phyloP scores from a whole-genome alignment of 2,888 invertebrate species.

The Aphelenchoides bicaudatus region DNA sequence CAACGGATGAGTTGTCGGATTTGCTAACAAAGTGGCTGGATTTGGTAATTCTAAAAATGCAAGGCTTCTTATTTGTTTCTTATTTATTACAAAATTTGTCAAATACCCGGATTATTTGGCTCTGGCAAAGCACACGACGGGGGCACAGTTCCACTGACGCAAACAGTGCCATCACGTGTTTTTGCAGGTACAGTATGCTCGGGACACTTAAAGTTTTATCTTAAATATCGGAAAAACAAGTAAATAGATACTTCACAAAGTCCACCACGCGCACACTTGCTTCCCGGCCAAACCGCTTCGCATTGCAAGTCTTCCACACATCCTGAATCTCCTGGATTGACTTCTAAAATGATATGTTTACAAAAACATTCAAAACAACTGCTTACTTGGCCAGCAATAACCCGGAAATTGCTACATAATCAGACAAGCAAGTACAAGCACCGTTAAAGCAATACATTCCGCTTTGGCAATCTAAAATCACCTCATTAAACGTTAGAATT shows the following conservation, averaged over 20 bases:
- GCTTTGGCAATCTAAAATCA: constrained; percentile 55
- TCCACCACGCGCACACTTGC: constrained; percentile 44
- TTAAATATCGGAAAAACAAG: too few relatives aligned
- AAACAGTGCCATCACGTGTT: constrained; percentile 52
- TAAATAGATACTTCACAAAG: too few relatives aligned
- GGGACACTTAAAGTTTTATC: too few relatives aligned
- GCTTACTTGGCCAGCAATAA: constrained; percentile 54
- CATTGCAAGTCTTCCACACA: constrained; percentile 55
- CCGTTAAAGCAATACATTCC: constrained; percentile 59
- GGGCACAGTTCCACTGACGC: constrained; percentile 45
- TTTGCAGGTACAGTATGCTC: constrained; percentile 40
- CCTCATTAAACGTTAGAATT: too few relatives aligned
- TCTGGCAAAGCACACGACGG: constrained; percentile 55
- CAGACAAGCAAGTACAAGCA: constrained; percentile 48
- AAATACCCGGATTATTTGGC: constrained; percentile 39
- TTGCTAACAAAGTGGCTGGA: constrained; percentile 54
- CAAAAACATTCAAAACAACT: constrained; percentile 3
- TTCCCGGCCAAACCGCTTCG: constrained; percentile 56
- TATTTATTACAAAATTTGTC: constrained; percentile 11
- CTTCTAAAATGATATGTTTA: constrained; percentile 39
- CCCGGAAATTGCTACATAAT: constrained; percentile 53
- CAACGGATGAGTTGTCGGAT: constrained; percentile 50
- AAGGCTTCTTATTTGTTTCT: not conserved
- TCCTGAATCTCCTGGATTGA: constrained; percentile 56
- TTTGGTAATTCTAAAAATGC: constrained; percentile 37